A percentile compares a stretch with the other conserved stretches of the same genome.
Evolutionary conservation across 2,113 vertebrate genomes (phyloP).

Genomic region (Ariopsis seemanni): DNA sequence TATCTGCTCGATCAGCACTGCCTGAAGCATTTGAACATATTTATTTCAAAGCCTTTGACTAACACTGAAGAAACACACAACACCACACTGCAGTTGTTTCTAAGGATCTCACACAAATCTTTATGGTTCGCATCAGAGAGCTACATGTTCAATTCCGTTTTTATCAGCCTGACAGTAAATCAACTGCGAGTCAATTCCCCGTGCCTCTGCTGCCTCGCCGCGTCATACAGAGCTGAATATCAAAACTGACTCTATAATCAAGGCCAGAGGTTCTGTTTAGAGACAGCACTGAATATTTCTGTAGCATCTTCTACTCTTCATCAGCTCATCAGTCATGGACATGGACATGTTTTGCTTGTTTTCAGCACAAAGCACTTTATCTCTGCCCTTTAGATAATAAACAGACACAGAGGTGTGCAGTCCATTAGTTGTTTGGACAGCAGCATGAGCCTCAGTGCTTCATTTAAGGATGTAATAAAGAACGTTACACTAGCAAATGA

Average conservation of each 20-base stretch:
- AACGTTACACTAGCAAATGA: neutral
- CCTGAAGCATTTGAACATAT: neutral
- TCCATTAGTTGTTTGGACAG: neutral
- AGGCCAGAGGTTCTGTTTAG: neutral
- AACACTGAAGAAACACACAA: neutral
- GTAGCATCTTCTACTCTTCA: neutral
- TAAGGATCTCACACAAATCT: neutral
- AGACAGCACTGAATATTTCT: neutral
- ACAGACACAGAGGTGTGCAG: neutral
- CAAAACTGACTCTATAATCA: neutral
- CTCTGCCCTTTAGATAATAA: neutral
- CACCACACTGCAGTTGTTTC: neutral
- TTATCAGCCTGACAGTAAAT: neutral
- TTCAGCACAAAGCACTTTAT: neutral
- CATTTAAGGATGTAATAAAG: neutral
- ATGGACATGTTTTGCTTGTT: neutral
- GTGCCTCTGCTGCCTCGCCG: neutral
- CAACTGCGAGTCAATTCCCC: neutral
- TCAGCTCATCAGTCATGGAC: conserved; percentile 6
- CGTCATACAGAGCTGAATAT: neutral
- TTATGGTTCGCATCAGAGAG: no score
- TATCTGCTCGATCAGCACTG: neutral
- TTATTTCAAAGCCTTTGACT: neutral
- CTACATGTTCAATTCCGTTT: neutral
- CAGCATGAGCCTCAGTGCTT: neutral